Evolutionary conservation across 1,140 invertebrate species (phyloP), one percentile per base, ranked within the genome.

Genomic region (Cyclargus thomasi): DNA sequence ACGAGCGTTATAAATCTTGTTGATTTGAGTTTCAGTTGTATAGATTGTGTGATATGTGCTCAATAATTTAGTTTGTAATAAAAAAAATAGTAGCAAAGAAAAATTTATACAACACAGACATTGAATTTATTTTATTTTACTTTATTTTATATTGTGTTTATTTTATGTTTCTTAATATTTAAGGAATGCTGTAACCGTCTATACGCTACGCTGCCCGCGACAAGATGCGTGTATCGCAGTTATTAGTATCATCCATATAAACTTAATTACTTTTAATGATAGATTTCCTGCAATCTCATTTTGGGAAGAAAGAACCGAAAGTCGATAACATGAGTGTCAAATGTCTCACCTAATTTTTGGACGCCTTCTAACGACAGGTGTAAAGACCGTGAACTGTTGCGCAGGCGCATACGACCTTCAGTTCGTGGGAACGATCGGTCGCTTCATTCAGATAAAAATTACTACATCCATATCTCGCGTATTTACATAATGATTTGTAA

Each of bases 401-500:
- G 55, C 17, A 11, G 55, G 53, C 53, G 18, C 53, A 55, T 7
- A 5, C 55, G 55, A 20, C 55, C 55, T 59, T 55, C 39, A 53
- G 23, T 14, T 5, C 39, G 35, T 64, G 47, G 20, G 63, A 64
- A 64, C 14, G 63, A 53, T 7, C 10, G 18, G 23, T 21, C 59
- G 23, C 53, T 17, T 55, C 53, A 53, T 17, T 53, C 47, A 7
- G 14, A 53, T 16, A 53, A 16, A 16, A 53, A 17, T 53, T 17
- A 53, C 47, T 17, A 53, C 47, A 16, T 10, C 47, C 14, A 17
- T 53, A 17, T 17, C 47, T 16, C n/a, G 47, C 47, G 47, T 55
- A 18, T 55, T 55, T 55, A 55, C 53, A 55, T 55, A 55, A 55
- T 55, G 53, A 55, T 8, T 29, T 29, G 29, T 29, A 29, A 29